phyloP scores from a whole-genome alignment of 1,140 invertebrate genomes.

The Zeugodacus cucurbitae region DNA sequence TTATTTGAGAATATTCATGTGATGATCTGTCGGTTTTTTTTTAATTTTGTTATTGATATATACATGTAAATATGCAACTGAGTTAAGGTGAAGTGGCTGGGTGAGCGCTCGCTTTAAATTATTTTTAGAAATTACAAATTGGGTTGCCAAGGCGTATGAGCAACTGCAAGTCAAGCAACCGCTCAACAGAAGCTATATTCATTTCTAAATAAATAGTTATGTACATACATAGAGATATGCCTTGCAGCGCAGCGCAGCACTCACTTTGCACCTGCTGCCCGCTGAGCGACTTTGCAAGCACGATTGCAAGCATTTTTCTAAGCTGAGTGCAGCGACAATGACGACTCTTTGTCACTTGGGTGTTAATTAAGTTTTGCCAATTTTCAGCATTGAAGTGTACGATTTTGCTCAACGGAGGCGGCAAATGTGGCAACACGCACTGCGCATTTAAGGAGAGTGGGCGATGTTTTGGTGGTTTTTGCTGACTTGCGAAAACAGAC shows the following conservation, averaged over 20 bases:
- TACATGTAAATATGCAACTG: neutral
- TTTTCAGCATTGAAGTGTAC: neutral
- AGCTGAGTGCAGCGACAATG: neutral
- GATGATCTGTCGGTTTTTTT: neutral
- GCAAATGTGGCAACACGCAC: neutral
- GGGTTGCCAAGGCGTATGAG: slow-evolving; percentile 33
- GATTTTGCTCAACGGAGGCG: neutral
- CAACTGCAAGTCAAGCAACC: neutral
- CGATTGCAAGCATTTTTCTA: neutral
- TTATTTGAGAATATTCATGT: neutral
- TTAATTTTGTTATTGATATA: neutral
- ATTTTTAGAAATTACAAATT: slow-evolving; percentile 30
- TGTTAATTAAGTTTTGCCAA: slow-evolving; percentile 15
- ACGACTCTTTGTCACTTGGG: neutral
- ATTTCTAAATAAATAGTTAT: neutral
- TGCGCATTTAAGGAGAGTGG: neutral
- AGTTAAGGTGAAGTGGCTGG: neutral
- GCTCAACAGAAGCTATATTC: neutral
- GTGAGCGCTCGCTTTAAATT: neutral
- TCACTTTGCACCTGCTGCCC: neutral
- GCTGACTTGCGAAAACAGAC: neutral
- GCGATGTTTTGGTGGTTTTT: neutral
- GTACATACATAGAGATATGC: neutral
- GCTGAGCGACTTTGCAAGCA: neutral
- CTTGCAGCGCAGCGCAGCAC: neutral